Evolutionary conservation across 2,888 invertebrate genomes (phyloP), one percentile per base, ranked within the genome.

Genomic region (Prosapia bicincta): DNA sequence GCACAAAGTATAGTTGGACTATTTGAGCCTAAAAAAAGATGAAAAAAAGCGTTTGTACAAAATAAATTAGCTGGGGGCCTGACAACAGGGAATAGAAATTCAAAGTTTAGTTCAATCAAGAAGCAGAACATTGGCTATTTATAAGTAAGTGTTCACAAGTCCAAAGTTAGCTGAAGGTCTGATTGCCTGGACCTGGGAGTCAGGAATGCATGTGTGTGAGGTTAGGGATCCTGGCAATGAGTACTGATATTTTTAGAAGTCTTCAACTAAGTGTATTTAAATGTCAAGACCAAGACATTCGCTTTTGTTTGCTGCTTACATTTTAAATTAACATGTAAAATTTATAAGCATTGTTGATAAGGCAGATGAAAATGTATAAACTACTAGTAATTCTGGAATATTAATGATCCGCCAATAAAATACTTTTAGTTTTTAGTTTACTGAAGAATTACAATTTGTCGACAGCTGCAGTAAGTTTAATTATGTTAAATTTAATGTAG

Each of bases 141-240:
- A 54, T 54, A 54, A 54, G 20, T 54, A 54, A 10, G 54, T 54
- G 20, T 54, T 54, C 20, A 9, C 54, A 54, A n/a, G 54, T 54
- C 54, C 54, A 54, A 54, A 54, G 54, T 54, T 54, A 54, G 54
- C 54, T 54, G 54, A 54, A 54, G 54, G 54, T 54, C 54, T 54
- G 54, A 20, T 54, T 54, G 54, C 54, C 54, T 54, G 54, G 54
- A 54, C 54, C 54, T 54, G 54, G 54, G 54, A 54, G 54, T 54
- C 13, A 20, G 54, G 54, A 54, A 54, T 54, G 54, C 54, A 54
- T 54, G 54, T 54, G 54, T 5, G 54, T 20, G 54, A 54, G 54
- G 54, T 54, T 54, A 54, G 54, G 54, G 54, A 54, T 54, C 54
- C 54, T 54, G 54, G 54, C 54, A 54, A 20, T 54, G 54, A 54